These are phyloP conservation scores for Phalacrocorax brasilianus DNA, from an alignment of 2,113 vertebrate species.

Conservation along the genomic window DNA sequence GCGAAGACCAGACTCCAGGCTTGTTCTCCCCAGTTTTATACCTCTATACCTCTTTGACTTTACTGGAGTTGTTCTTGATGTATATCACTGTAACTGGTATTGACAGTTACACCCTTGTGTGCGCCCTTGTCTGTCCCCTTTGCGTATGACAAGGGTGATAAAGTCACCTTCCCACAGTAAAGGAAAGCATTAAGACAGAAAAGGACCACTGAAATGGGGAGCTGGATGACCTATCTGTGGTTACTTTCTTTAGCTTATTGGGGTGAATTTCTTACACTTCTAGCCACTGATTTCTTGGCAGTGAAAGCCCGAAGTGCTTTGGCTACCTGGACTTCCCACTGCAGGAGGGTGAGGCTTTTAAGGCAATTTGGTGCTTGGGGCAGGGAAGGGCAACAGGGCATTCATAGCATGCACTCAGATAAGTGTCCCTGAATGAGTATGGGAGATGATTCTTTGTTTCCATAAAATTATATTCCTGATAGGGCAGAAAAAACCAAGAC, in stretches of 20 bases:
- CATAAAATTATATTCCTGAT: background rate
- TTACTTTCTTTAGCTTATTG: background rate
- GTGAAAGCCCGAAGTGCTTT: background rate
- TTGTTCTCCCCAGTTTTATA: background rate
- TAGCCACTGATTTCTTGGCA: background rate
- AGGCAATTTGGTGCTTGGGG: background rate
- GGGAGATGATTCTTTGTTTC: background rate
- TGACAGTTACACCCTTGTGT: background rate
- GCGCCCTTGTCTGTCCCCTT: background rate
- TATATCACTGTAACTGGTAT: background rate
- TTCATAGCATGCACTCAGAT: background rate
- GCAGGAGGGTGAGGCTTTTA: background rate
- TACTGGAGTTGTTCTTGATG: background rate
- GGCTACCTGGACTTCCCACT: background rate
- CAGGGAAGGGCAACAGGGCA: background rate
- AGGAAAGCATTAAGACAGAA: background rate
- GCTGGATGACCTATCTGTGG: background rate
- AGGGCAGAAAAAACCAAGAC: background rate
- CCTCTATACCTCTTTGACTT: background rate
- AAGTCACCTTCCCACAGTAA: background rate
- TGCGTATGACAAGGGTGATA: background rate
- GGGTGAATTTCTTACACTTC: background rate
- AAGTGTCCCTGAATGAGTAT: background rate
- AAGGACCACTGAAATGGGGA: background rate
- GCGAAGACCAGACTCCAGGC: background rate